Conservation (phyloP, 2,797 vertebrate species). For the Miichthys miiuy region DNA sequence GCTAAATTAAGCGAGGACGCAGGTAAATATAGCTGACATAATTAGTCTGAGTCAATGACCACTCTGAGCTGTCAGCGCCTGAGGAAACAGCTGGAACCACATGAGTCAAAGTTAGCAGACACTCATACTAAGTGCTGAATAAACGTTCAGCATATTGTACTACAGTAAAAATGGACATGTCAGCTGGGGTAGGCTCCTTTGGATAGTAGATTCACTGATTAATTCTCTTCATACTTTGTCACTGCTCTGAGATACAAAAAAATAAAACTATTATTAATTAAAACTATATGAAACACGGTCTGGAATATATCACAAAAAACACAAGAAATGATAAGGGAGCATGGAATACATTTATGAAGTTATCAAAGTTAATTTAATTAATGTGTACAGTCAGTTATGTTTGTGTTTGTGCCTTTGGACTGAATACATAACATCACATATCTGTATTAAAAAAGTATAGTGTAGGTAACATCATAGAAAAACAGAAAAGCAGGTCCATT, state of each 20-base stretch:
- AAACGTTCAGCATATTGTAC: not conserved
- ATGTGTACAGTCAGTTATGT: not conserved
- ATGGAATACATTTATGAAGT: not conserved
- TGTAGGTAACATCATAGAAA: not conserved
- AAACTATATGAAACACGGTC: not conserved
- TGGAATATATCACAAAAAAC: not conserved
- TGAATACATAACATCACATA: not conserved
- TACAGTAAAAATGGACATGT: too few species aligned
- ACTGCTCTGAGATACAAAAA: not conserved
- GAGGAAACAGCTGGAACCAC: slow-evolving; percentile 1
- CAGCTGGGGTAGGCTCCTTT: too few species aligned
- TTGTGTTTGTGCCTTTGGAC: not conserved
- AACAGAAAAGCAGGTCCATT: not conserved
- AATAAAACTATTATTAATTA: not conserved
- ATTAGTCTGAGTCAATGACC: slow-evolving; percentile 4
- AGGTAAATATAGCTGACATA: slow-evolving; percentile 1
- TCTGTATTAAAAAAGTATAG: not conserved
- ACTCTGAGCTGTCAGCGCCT: slow-evolving; percentile 13
- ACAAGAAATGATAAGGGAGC: not conserved
- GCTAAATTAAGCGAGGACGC: not conserved
- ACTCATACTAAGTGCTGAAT: not conserved
- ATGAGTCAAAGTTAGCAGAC: not conserved
- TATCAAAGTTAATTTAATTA: not conserved
- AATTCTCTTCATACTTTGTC: not conserved
- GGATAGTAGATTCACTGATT: too few species aligned